Conservation (phyloP, 2,113 vertebrate genomes). For the Odocoileus hemionus region DNA sequence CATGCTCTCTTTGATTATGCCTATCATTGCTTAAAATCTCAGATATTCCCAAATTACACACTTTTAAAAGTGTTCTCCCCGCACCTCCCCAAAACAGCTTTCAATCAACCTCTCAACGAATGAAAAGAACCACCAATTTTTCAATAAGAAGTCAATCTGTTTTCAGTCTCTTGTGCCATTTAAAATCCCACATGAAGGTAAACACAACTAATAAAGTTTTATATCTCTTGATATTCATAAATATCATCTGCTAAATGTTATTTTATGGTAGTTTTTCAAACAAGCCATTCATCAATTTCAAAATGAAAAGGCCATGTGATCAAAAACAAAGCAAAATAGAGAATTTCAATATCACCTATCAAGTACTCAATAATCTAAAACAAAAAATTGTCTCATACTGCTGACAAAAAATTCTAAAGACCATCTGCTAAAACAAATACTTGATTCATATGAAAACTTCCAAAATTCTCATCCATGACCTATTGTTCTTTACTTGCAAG, state of each 20-base stretch:
- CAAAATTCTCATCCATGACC: conserved; percentile 9
- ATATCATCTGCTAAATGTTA: neutral
- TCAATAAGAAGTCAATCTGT: neutral
- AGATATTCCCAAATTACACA: neutral
- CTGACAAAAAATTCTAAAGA: neutral
- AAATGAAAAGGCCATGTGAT: neutral
- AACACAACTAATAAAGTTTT: conserved; percentile 16
- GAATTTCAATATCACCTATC: neutral
- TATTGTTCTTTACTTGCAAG: conserved; percentile 15
- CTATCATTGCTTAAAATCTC: neutral
- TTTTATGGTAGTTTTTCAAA: conserved; percentile 2
- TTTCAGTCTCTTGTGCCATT: neutral
- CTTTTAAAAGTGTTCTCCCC: neutral
- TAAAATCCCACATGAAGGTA: neutral
- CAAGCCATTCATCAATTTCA: neutral
- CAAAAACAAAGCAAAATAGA: conserved; percentile 34
- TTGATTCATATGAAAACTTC: neutral
- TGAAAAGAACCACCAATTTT: neutral
- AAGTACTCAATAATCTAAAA: conserved; percentile 33
- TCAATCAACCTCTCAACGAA: neutral
- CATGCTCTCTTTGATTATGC: neutral
- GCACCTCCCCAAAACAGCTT: neutral
- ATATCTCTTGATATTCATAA: neutral
- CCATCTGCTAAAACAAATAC: neutral
- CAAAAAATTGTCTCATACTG: neutral